These are phyloP conservation scores for Fistularia tabacaria DNA, from an alignment of 2,797 vertebrate genomes.

Conservation along the genomic window DNA sequence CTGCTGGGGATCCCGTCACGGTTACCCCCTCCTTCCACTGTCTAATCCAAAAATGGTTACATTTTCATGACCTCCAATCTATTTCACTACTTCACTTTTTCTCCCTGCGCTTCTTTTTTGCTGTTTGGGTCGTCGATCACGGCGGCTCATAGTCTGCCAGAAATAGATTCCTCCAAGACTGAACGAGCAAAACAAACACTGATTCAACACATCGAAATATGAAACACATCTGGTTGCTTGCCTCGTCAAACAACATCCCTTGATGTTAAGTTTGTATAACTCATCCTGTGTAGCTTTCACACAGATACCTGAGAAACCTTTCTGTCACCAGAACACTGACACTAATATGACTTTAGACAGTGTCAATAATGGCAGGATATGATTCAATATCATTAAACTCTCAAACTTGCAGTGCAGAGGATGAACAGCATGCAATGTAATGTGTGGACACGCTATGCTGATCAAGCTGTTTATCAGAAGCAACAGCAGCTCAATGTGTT, in stretches of 20 bases:
- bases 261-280: constrained; percentile 22
- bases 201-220: constrained; percentile 31
- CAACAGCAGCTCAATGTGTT: constrained; percentile 52
- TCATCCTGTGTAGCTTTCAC: constrained; percentile 15
- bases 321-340: not conserved
- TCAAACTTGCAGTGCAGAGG: constrained; percentile 1
- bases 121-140: no score
- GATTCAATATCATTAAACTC: not conserved
- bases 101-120: no score
- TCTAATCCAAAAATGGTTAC: no score
- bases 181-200: no score
- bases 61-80: no score
- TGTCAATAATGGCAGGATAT: not conserved
- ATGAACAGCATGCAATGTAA: not conserved
- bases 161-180: no score
- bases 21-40: no score
- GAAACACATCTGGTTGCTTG: constrained; percentile 19
- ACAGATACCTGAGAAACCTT: not conserved
- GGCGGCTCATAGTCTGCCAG: no score
- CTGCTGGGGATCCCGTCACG: no score
- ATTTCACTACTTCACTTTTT: no score
- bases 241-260: constrained; percentile 24
- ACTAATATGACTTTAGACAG: not conserved
- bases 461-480: constrained; percentile 45
- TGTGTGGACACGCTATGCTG: constrained; percentile 19